phyloP scores from a whole-genome alignment of 2,888 invertebrate genomes.

The Lamellibrachia columna region DNA sequence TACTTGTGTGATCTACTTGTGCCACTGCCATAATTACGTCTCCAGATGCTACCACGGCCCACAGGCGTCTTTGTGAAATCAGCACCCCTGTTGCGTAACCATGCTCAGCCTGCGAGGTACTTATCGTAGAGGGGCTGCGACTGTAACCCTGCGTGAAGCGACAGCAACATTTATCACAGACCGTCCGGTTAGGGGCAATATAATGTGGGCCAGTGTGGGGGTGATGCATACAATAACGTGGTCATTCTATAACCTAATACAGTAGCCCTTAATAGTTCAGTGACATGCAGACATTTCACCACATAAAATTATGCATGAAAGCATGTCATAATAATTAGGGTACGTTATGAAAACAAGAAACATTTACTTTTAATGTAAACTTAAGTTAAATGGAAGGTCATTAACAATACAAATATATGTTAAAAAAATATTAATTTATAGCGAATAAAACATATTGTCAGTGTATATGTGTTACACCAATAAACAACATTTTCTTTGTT shows the following conservation, averaged over 20 bases:
- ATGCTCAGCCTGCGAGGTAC: not conserved
- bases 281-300: not conserved
- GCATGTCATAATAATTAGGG: not conserved
- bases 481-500: not conserved
- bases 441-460: too few relatives aligned
- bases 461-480: not conserved
- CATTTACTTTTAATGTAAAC: too few relatives aligned
- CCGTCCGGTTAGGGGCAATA: not conserved
- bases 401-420: too few relatives aligned
- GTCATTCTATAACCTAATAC: not conserved
- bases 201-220: not conserved
- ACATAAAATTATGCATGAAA: not conserved
- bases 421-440: too few relatives aligned
- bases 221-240: too few relatives aligned
- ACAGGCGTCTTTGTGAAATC: not conserved
- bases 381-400: too few relatives aligned
- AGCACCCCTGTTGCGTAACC: conserved; percentile 10
- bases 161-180: not conserved
- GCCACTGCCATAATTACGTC: not conserved
- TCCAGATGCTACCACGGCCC: not conserved
- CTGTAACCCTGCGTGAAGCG: not conserved
- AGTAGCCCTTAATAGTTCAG: not conserved
- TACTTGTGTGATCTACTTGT: not conserved
- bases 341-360: not conserved
- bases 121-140: not conserved